These are phyloP conservation scores for Saxicola maurus DNA, from an alignment of 2,797 vertebrate species.

Conservation along the genomic window DNA sequence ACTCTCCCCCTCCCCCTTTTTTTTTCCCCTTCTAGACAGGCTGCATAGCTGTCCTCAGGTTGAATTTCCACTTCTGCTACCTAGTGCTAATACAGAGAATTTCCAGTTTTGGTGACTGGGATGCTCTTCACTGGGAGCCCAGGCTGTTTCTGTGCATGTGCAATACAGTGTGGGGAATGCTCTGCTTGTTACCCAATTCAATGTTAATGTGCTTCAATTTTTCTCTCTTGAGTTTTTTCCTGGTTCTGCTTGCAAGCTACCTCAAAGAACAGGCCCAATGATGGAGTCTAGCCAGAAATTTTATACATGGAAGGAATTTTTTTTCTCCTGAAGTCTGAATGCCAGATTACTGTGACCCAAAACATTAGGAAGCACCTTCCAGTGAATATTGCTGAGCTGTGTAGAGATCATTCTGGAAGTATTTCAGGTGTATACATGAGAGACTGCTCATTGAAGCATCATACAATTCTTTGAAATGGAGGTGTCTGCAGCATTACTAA, in stretches of 20 bases:
- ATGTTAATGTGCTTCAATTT: background rate
- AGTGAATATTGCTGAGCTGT: background rate
- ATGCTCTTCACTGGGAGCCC: background rate
- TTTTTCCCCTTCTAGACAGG: background rate
- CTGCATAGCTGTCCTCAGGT: background rate
- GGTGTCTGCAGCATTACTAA: background rate
- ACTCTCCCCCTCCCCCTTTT: accelerated
- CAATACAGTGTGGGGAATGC: background rate
- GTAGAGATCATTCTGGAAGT: background rate
- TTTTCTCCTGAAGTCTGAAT: background rate
- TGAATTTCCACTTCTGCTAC: background rate
- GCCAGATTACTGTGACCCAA: background rate
- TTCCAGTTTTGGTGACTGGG: background rate
- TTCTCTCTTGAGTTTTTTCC: background rate
- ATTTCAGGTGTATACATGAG: background rate
- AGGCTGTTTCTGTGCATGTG: background rate
- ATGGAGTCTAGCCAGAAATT: background rate
- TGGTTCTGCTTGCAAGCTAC: background rate
- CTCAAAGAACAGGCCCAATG: background rate
- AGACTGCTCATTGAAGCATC: background rate
- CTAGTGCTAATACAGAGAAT: background rate
- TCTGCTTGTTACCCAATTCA: background rate
- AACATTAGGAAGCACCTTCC: background rate
- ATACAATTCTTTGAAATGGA: background rate
- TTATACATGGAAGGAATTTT: background rate